Conservation (phyloP, 2,888 invertebrate genomes). For the Ametastegia equiseti region DNA sequence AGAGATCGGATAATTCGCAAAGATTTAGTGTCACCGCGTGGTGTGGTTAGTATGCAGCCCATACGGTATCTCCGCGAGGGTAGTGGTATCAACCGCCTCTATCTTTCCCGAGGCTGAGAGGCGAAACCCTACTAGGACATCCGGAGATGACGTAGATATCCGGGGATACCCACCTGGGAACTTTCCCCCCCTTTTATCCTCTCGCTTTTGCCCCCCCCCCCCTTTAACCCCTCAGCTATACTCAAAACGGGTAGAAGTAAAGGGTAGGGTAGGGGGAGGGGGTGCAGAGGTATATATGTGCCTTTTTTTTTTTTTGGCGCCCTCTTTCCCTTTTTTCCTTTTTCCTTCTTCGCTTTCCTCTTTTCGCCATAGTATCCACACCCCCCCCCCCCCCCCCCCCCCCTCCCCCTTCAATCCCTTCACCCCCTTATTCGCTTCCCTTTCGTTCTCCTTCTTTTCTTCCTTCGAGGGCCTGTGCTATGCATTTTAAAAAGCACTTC, state of each 20-base stretch:
- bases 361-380: too few relatives aligned
- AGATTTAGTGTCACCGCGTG: slow-evolving; percentile 64
- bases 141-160: slow-evolving; percentile 49
- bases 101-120: slow-evolving; percentile 47
- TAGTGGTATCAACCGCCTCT: slow-evolving; percentile 53
- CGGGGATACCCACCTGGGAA: slow-evolving; percentile 45
- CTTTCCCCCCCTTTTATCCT: slow-evolving; percentile 33
- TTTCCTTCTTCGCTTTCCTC: slow-evolving; percentile 6
- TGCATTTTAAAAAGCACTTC: slow-evolving; percentile 65
- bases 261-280: neutral
- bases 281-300: neutral
- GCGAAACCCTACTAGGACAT: slow-evolving; percentile 34
- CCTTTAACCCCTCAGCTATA: neutral
- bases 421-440: neutral
- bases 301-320: slow-evolving; percentile 3
- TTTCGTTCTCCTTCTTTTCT: too few relatives aligned
- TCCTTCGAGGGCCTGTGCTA: slow-evolving; percentile 57
- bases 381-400: slow-evolving; percentile 2
- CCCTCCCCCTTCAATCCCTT: neutral
- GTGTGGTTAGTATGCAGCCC: slow-evolving; percentile 66
- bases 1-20: slow-evolving; percentile 61
- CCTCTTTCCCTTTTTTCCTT: neutral
- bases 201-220: neutral
- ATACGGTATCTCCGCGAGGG: slow-evolving; percentile 52
- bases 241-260: neutral